Conservation (phyloP, 30 jellyfish, hydroid and myxozoan species). For the Aurelia aurita complex sp. Pacific region DNA sequence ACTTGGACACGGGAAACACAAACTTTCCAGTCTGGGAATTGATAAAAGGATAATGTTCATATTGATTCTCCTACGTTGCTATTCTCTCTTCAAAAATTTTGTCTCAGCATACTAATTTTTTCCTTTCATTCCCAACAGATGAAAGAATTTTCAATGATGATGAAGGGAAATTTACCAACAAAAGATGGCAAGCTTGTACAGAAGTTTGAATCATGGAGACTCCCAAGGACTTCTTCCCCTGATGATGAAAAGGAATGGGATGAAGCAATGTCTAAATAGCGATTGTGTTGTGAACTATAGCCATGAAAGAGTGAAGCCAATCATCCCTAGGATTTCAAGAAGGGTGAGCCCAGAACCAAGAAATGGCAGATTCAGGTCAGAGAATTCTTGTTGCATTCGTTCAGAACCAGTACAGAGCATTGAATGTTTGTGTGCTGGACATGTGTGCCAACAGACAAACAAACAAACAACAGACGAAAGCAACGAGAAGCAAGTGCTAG, state of each 20-base stretch:
- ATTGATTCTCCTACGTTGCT: not conserved
- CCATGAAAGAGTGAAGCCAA: not conserved
- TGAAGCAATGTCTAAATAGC: constrained; percentile 30
- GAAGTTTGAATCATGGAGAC: constrained; percentile 78
- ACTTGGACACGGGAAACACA: no score
- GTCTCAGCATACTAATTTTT: no score
- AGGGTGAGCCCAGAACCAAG: no score
- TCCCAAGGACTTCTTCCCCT: constrained; percentile 50
- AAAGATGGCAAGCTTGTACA: constrained; percentile 86
- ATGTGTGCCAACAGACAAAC: no score
- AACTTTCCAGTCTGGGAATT: no score
- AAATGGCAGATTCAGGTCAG: no score
- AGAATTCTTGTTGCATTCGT: no score
- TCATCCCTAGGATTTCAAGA: no score
- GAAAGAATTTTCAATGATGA: constrained; percentile 68
- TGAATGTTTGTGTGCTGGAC: no score
- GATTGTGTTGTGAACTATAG: not conserved
- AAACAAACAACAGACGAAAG: no score
- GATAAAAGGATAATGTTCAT: not conserved
- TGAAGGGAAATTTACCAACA: constrained; percentile 68
- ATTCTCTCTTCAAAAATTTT: not conserved
- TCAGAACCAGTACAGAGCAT: no score
- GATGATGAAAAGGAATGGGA: constrained; percentile 64
- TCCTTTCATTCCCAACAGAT: constrained; percentile 20
- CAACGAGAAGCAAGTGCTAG: no score